Percentiles rank a stretch among this genome's conserved stretches.
Conservation (phyloP, 1,140 invertebrate species). For the Triops cancriformis region DNA sequence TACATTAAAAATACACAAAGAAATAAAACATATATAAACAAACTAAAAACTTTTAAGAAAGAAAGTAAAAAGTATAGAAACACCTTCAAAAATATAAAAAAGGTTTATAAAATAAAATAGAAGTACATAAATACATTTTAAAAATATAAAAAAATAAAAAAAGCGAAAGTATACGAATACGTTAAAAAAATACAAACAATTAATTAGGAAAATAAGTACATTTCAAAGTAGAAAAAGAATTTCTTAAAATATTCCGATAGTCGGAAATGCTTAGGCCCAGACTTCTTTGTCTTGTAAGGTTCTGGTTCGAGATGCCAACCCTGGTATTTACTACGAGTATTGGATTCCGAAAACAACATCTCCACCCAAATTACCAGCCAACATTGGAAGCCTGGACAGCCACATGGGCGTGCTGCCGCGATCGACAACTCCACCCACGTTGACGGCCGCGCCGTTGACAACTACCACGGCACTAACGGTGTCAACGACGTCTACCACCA, state of each 20-base stretch:
- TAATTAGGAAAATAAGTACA: too few relatives aligned
- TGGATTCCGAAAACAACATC: slow-evolving; percentile 30
- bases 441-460: neutral
- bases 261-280: neutral
- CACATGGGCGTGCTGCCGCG: neutral
- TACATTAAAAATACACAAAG: too few relatives aligned
- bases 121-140: too few relatives aligned
- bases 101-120: neutral
- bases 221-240: too few relatives aligned
- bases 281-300: slow-evolving; percentile 27
- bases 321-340: slow-evolving; percentile 33
- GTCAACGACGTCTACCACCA: neutral
- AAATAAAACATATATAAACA: too few relatives aligned
- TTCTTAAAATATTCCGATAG: neutral
- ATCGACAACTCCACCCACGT: neutral
- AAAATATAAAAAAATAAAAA: neutral
- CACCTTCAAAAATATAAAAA: too few relatives aligned
- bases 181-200: too few relatives aligned
- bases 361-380: neutral
- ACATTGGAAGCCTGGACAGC: neutral
- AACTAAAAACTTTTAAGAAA: too few relatives aligned
- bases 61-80: too few relatives aligned
- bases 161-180: too few relatives aligned
- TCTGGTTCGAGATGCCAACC: slow-evolving; percentile 29
- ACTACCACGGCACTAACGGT: neutral